phyloP scores from a whole-genome alignment of 2,113 vertebrate genomes.

The Sclerurus mexicanus region DNA sequence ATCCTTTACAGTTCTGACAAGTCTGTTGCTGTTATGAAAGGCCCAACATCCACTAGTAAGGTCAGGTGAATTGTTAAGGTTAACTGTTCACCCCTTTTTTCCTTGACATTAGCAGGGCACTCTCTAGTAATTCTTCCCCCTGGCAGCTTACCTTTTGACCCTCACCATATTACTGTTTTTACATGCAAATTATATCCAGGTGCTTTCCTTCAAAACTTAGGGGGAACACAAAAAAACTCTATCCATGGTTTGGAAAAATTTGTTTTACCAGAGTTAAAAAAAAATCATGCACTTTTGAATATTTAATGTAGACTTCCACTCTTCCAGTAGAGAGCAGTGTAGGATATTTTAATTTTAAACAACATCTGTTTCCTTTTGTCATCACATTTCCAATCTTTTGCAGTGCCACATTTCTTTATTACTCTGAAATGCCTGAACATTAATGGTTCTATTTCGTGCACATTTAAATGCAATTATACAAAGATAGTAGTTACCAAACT shows the following conservation, averaged over 20 bases:
- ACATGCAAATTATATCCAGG: not conserved
- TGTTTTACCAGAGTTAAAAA: not conserved
- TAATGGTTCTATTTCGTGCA: not conserved
- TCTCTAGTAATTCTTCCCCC: not conserved
- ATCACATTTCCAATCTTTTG: not conserved
- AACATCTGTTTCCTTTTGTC: not conserved
- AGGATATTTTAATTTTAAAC: constrained; percentile 27
- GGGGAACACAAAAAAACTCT: fast-evolving
- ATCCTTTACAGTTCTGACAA: not conserved
- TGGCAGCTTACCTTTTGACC: not conserved
- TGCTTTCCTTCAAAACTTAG: not conserved
- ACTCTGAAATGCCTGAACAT: not conserved
- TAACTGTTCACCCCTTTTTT: not conserved
- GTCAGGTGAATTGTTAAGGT: not conserved
- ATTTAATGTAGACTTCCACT: not conserved
- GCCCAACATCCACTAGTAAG: not conserved
- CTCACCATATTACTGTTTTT: not conserved
- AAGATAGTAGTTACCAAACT: not conserved
- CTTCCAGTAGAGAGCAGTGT: constrained; percentile 78
- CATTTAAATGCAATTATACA: not conserved
- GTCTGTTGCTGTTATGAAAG: not conserved
- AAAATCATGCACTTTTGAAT: not conserved
- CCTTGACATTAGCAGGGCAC: not conserved
- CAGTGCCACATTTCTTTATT: not conserved
- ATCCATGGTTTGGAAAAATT: not conserved